A percentile compares a stretch with the other conserved stretches of the same genome.
phyloP scores from a whole-genome alignment of 1,140 invertebrate genomes.

The Drosophila prosaltans region DNA sequence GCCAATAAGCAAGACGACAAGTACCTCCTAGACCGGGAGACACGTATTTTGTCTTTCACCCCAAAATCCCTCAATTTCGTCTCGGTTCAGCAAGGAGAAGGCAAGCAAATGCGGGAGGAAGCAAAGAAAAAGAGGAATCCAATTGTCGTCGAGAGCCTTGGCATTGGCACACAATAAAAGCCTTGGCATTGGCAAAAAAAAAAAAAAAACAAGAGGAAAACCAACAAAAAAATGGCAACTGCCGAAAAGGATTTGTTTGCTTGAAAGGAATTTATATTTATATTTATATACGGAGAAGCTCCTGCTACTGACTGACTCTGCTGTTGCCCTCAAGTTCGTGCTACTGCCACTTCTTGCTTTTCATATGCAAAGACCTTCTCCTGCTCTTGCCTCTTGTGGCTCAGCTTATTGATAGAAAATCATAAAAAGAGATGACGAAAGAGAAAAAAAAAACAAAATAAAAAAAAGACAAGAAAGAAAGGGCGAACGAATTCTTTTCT shows the following conservation, averaged over 20 bases:
- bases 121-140: slow-evolving; percentile 27
- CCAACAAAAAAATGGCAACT: slow-evolving; percentile 38
- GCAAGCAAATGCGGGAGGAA: background rate
- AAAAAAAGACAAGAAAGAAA: background rate
- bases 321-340: background rate
- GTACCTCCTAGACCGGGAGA: slow-evolving; percentile 16
- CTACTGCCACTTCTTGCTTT: slow-evolving; percentile 23
- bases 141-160: slow-evolving; percentile 68
- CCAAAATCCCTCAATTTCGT: slow-evolving; percentile 29
- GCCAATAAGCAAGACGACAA: slow-evolving; percentile 65
- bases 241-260: slow-evolving; percentile 76
- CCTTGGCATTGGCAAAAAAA: slow-evolving; percentile 43
- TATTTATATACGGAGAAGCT: slow-evolving; percentile 50
- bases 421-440: slow-evolving; percentile 38
- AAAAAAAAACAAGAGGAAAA: slow-evolving; percentile 24
- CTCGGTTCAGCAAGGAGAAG: slow-evolving; percentile 25
- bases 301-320: background rate
- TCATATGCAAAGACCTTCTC: slow-evolving; percentile 67
- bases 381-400: background rate
- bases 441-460: background rate
- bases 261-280: slow-evolving; percentile 68
- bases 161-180: slow-evolving; percentile 57
- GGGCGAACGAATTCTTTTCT: slow-evolving; percentile 5
- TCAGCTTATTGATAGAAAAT: slow-evolving; percentile 69
- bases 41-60: slow-evolving; percentile 45